Evolutionary conservation across 2,888 invertebrate genomes (phyloP).

Genomic region (Morpho achilles): DNA sequence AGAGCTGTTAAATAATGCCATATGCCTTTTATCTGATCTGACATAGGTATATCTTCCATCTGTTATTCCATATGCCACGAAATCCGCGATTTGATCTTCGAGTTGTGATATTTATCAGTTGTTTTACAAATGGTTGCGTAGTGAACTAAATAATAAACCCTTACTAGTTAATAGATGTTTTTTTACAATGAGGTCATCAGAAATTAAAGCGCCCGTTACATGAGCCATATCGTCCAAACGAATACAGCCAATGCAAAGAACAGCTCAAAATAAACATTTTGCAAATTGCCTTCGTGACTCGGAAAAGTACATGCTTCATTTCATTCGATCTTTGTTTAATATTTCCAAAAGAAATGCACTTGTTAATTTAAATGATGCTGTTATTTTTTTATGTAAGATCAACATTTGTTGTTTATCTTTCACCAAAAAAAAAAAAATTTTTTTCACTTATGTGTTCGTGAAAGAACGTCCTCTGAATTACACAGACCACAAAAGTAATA

Average conservation of each 20-base stretch:
- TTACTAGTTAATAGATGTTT: slow-evolving; percentile 28
- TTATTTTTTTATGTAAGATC: too few relatives aligned
- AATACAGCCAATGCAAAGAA: slow-evolving; percentile 39
- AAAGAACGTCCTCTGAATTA: too few relatives aligned
- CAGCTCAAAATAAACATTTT: slow-evolving; percentile 35
- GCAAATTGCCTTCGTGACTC: slow-evolving; percentile 51
- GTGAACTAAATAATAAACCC: slow-evolving; percentile 29
- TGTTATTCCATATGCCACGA: slow-evolving; percentile 49
- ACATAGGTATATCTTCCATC: slow-evolving; percentile 45
- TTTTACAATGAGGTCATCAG: slow-evolving; percentile 65
- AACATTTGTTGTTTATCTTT: too few relatives aligned
- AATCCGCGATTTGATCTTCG: slow-evolving; percentile 23
- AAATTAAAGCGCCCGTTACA: slow-evolving; percentile 35
- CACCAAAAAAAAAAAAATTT: too few relatives aligned
- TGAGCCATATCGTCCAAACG: slow-evolving; percentile 52
- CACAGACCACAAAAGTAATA: too few relatives aligned
- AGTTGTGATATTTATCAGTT: slow-evolving; percentile 28
- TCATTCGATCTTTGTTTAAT: neutral
- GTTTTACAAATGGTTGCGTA: slow-evolving; percentile 38
- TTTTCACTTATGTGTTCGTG: too few relatives aligned
- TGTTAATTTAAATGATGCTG: too few relatives aligned
- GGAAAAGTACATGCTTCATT: slow-evolving; percentile 35
- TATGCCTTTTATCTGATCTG: slow-evolving; percentile 53
- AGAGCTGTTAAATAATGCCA: slow-evolving; percentile 45
- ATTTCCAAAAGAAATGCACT: neutral